phyloP scores from a whole-genome alignment of 2,888 invertebrate species.

The Metacarcinus magister region DNA sequence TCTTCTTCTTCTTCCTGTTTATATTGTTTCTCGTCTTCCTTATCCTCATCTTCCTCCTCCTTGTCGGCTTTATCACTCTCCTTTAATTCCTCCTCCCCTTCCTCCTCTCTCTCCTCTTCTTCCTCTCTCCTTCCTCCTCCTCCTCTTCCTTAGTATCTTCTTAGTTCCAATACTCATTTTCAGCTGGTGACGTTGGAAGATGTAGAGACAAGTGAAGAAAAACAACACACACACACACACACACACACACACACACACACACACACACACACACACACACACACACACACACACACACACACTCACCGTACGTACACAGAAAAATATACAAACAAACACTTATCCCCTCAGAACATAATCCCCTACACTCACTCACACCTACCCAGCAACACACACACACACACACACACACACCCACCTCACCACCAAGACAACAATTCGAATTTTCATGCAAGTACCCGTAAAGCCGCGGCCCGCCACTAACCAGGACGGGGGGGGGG shows the following conservation, averaged over 20 bases:
- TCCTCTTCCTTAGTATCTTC: background rate
- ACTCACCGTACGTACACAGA: too few relatives aligned
- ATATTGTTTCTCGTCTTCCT: too few relatives aligned
- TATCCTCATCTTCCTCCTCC: too few relatives aligned
- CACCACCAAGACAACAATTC: slow-evolving; percentile 50
- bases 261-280: slow-evolving; percentile 47
- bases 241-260: slow-evolving; percentile 55
- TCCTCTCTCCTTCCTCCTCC: background rate
- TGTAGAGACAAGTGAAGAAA: background rate
- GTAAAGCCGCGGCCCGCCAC: slow-evolving; percentile 56
- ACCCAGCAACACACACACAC: slow-evolving; percentile 52
- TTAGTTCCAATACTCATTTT: background rate
- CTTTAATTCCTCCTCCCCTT: too few relatives aligned
- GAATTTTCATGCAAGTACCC: slow-evolving; percentile 60
- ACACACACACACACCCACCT: background rate
- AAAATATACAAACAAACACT: background rate
- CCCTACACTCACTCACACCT: background rate
- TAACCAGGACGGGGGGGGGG: background rate
- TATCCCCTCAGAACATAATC: background rate
- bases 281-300: background rate
- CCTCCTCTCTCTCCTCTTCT: background rate
- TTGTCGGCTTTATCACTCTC: too few relatives aligned
- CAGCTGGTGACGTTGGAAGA: background rate
- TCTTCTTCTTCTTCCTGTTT: too few relatives aligned
- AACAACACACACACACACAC: background rate